Percentiles rank a stretch among this genome's conserved stretches.
These are phyloP conservation scores for Parauchenoglanis punctatus DNA, from an alignment of 2,797 vertebrate genomes.

Conservation along the genomic window DNA sequence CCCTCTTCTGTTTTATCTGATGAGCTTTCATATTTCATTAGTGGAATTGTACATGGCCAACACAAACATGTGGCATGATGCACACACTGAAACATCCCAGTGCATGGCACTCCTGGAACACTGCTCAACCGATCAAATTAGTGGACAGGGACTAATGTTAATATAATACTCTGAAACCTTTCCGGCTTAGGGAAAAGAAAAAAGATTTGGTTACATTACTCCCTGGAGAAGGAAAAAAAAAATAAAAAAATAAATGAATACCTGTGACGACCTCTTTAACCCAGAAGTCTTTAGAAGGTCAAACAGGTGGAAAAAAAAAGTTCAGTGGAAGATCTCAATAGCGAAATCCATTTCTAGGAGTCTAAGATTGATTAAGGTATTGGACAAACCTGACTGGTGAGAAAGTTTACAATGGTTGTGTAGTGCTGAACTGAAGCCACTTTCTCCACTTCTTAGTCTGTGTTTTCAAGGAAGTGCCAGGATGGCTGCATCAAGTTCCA, in stretches of 20 bases:
- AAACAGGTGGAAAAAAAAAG: no score
- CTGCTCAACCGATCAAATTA: background rate
- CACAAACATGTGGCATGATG: background rate
- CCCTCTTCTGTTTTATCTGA: no score
- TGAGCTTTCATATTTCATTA: background rate
- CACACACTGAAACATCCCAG: background rate
- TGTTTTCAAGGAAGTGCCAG: background rate
- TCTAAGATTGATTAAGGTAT: background rate
- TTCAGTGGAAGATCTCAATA: background rate
- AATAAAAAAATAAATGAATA: background rate
- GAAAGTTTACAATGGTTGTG: background rate
- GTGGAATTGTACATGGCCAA: no score
- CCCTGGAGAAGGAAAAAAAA: background rate
- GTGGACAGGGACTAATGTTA: no score
- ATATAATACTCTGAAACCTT: background rate
- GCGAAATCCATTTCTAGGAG: background rate
- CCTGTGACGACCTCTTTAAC: background rate
- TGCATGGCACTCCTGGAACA: background rate
- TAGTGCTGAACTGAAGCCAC: background rate
- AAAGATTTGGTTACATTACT: background rate
- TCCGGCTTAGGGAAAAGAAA: background rate
- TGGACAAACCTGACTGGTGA: background rate
- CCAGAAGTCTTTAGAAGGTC: background rate
- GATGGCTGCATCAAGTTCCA: background rate
- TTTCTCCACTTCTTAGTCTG: background rate